phyloP scores from a whole-genome alignment of 37 sponge, comb jelly and placozoan species.

The Amphimedon queenslandica region DNA sequence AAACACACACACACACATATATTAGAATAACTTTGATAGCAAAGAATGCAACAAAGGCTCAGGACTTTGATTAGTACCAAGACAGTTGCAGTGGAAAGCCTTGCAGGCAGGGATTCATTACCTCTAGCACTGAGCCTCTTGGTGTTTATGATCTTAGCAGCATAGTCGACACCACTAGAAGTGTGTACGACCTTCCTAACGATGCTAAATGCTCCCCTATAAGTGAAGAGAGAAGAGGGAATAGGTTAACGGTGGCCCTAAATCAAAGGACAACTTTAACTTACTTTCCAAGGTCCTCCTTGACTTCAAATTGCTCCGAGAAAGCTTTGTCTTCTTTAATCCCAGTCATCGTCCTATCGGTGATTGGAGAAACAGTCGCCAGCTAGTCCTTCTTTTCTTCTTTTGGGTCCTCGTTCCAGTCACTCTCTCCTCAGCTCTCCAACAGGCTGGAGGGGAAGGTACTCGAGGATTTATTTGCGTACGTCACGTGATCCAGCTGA shows the following conservation, averaged over 20 bases:
- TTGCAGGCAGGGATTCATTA: too few species aligned
- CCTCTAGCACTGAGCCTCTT: slow-evolving; percentile 60
- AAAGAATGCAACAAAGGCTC: too few species aligned
- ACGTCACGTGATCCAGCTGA: too few species aligned
- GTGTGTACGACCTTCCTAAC: slow-evolving; percentile 63
- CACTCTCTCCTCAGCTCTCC: too few species aligned
- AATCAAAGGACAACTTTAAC: background rate
- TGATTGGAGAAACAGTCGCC: too few species aligned
- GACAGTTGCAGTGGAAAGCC: too few species aligned
- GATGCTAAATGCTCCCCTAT: slow-evolving; percentile 91
- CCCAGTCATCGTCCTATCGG: background rate
- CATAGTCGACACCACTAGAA: slow-evolving; percentile 47
- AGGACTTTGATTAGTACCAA: too few species aligned
- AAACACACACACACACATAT: background rate
- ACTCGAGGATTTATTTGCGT: too few species aligned
- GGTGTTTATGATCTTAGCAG: slow-evolving; percentile 92
- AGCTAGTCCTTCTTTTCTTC: too few species aligned
- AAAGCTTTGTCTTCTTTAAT: slow-evolving; percentile 15
- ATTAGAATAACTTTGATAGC: too few species aligned
- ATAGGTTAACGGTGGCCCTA: background rate
- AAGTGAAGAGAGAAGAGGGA: background rate
- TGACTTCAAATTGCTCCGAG: slow-evolving; percentile 44
- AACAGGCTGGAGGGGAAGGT: too few species aligned
- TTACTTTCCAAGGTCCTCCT: slow-evolving; percentile 80
- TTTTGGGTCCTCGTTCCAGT: too few species aligned